These are phyloP conservation scores for Pangasius sanitwongsei DNA, from an alignment of 2,797 vertebrate species.

Conservation along the genomic window DNA sequence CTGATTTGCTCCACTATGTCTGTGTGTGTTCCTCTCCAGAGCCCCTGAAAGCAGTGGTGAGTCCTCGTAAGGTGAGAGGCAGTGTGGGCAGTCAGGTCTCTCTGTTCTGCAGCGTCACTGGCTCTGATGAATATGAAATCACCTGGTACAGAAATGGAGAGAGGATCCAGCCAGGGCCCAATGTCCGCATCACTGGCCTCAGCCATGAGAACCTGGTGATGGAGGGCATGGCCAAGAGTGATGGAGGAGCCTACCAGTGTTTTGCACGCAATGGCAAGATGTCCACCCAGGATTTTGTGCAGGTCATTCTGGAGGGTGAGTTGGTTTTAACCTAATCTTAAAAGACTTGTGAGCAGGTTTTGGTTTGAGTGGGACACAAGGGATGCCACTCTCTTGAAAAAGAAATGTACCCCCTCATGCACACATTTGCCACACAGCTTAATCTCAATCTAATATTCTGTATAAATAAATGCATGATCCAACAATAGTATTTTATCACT, in stretches of 20 bases:
- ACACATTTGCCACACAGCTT: too few relatives aligned
- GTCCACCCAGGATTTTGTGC: conserved; percentile 97
- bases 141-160: conserved; percentile 98
- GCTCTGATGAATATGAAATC: conserved; percentile 91
- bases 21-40: conserved; percentile 71
- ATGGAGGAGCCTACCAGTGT: conserved; percentile 97
- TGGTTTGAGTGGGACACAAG: background rate
- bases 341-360: background rate
- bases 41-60: conserved; percentile 91
- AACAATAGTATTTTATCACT: background rate
- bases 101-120: conserved; percentile 92
- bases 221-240: conserved; percentile 97
- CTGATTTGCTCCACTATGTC: background rate
- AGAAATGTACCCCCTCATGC: background rate
- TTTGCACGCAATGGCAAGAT: conserved; percentile 93
- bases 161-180: conserved; percentile 90
- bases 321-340: background rate
- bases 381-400: background rate
- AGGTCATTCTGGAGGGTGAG: conserved; percentile 97
- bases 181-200: conserved; percentile 87
- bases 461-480: background rate
- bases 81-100: conserved; percentile 97
- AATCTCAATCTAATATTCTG: background rate
- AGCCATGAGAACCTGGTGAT: conserved; percentile 93
- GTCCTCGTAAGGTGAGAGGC: conserved; percentile 93